Percentiles rank a stretch among this genome's conserved stretches.
phyloP scores from a whole-genome alignment of 1,140 invertebrate genomes.

The Heliothis virescens region DNA sequence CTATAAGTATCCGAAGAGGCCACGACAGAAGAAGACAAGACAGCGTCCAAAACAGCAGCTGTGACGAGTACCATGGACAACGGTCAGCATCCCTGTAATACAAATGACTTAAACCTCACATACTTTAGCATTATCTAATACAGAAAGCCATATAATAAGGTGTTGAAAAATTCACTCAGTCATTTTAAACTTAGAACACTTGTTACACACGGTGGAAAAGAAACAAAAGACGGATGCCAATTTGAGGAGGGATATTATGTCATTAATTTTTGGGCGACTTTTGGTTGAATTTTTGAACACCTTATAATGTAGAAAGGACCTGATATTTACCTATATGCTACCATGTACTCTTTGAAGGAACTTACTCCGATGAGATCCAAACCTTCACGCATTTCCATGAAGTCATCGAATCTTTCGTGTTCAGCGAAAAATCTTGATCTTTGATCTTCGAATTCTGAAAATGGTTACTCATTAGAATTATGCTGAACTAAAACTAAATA shows the following conservation, averaged over 20 bases:
- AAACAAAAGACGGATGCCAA: too few species aligned
- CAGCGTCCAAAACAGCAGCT: conserved; percentile 91
- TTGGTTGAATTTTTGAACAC: too few species aligned
- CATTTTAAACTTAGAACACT: too few species aligned
- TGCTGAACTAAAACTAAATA: too few species aligned
- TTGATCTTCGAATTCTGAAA: conserved; percentile 93
- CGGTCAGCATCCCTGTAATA: conserved; percentile 88
- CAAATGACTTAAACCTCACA: conserved; percentile 48
- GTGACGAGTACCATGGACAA: conserved; percentile 88
- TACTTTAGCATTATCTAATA: background rate
- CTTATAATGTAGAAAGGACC: background rate
- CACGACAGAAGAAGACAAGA: conserved; percentile 93
- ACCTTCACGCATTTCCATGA: conserved; percentile 96
- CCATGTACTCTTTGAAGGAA: conserved; percentile 90
- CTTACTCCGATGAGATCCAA: conserved; percentile 90
- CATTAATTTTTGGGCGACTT: too few species aligned
- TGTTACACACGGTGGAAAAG: too few species aligned
- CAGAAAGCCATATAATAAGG: too few species aligned
- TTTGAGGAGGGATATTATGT: too few species aligned
- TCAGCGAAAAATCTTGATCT: conserved; percentile 93
- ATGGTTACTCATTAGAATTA: background rate
- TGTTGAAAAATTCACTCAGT: too few species aligned
- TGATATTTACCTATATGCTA: conserved; percentile 84
- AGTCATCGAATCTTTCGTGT: conserved; percentile 93
- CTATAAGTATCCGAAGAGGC: conserved; percentile 93